Evolutionary conservation across 2,797 vertebrate species (phyloP), one percentile per base, ranked within the genome.

Genomic region (Sebastes nivosus): DNA sequence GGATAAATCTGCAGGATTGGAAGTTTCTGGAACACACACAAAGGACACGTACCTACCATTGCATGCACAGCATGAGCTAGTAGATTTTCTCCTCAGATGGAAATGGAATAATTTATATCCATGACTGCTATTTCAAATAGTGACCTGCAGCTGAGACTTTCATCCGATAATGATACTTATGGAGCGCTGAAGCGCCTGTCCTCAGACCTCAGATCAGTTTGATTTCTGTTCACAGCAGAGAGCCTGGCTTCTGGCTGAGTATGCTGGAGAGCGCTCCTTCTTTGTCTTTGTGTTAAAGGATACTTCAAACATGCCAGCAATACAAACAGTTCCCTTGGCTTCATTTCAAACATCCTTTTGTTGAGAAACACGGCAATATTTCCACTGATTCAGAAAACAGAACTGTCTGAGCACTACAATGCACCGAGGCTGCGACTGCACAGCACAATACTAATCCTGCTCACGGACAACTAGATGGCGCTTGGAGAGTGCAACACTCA

Each of bases 191-290:
- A 8, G n/a, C 29, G 58, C 24, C 8, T 22, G 60, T 65, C 38
- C n/a, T n/a, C n/a, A n/a, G 79, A 89, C 72, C 82, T 74, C 69
- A 78, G 84, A 82, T 79, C 84, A 66, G 78, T 38, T 65, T 24
- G 59, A 75, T 72, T 80, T 67, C 64, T 67, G 68, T 65, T 80
- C 72, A 60, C 30, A 59, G 77, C 46, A 16, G 25, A 64, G 59
- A 60, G 64, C n/a, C 52, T 22, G 69, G 46, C 52, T 34, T 25
- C 24, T 24, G 65, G 72, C 72, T 58, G 75, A 66, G 13, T 24
- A 30, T 22, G 20, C 50, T 42, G 50, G 8, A 34, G 57, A 77
- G 67, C 46, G 25, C 20, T 67, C 50, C 20, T 38, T 32, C 73
- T 75, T 65, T 55, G 20, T 72, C 52, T 83, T 64, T 79, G 50